These are phyloP conservation scores for Megaceryle maxima DNA, from an alignment of 2,113 vertebrate species.

Conservation along the genomic window DNA sequence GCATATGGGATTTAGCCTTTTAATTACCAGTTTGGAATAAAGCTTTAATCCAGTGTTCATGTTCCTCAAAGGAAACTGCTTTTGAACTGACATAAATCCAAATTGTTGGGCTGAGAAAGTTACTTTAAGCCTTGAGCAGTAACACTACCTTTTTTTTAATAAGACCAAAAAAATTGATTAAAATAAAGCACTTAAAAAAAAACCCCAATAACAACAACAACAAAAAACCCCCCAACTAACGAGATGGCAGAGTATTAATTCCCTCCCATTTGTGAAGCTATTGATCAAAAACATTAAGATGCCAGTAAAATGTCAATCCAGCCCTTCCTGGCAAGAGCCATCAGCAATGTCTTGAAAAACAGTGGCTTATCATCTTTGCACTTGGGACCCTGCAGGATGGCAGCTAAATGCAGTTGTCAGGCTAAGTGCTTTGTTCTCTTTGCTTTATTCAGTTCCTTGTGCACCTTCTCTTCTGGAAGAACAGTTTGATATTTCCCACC, in stretches of 20 bases:
- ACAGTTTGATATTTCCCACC: not conserved
- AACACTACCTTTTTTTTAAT: not conserved
- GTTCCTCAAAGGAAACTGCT: conserved; percentile 41
- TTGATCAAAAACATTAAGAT: conserved; percentile 45
- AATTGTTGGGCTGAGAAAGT: not conserved
- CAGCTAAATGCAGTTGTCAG: not conserved
- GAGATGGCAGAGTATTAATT: not conserved
- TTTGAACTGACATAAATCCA: conserved; percentile 50
- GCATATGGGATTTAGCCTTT: conserved; percentile 61
- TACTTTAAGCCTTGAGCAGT: conserved; percentile 7
- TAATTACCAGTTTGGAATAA: conserved; percentile 64
- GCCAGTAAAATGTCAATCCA: conserved; percentile 40
- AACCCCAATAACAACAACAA: not conserved
- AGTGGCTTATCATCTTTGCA: not conserved
- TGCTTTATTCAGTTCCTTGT: not conserved
- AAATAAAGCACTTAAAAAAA: not conserved
- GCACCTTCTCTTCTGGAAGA: not conserved
- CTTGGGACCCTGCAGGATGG: not conserved
- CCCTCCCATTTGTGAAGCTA: conserved; percentile 18
- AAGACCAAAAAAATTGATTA: not conserved
- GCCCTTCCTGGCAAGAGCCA: conserved; percentile 15
- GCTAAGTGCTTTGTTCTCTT: not conserved
- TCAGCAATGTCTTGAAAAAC: not conserved
- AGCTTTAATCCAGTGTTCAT: conserved; percentile 50
- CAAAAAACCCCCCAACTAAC: too few species aligned